These are phyloP conservation scores for Xyrichtys novacula DNA, from an alignment of 2,797 vertebrate species.

Conservation along the genomic window DNA sequence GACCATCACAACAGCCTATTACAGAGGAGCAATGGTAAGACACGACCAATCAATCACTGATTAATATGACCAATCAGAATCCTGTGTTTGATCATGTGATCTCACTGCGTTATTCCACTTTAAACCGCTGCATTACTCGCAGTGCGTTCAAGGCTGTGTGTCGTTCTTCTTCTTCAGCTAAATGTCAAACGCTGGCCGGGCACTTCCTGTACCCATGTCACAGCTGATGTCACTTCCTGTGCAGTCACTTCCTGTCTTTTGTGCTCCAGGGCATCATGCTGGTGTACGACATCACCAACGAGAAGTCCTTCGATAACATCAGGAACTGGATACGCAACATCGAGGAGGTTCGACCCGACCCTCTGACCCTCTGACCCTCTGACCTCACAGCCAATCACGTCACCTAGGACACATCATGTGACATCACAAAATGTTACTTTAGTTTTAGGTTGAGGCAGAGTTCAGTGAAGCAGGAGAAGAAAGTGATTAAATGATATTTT, in stretches of 20 bases:
- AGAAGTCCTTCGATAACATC: slow-evolving; percentile 98
- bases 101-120: too few relatives aligned
- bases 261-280: slow-evolving; percentile 93
- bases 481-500: too few relatives aligned
- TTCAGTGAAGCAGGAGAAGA: too few relatives aligned
- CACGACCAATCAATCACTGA: slow-evolving; percentile 7
- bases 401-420: too few relatives aligned
- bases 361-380: slow-evolving; percentile 25
- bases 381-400: neutral
- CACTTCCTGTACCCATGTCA: slow-evolving; percentile 22
- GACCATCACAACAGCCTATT: slow-evolving; percentile 95
- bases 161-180: neutral
- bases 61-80: too few relatives aligned
- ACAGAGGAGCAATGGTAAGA: slow-evolving; percentile 95
- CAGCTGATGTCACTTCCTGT: slow-evolving; percentile 48
- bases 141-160: neutral
- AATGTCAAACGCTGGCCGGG: neutral
- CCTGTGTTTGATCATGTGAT: too few relatives aligned
- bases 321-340: slow-evolving; percentile 99
- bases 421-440: too few relatives aligned
- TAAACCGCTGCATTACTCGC: too few relatives aligned
- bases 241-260: slow-evolving; percentile 50
- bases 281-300: slow-evolving; percentile 97
- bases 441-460: neutral
- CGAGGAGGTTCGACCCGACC: slow-evolving; percentile 88